phyloP scores from a whole-genome alignment of 1,140 invertebrate genomes.

The Adoxophyes honmai region DNA sequence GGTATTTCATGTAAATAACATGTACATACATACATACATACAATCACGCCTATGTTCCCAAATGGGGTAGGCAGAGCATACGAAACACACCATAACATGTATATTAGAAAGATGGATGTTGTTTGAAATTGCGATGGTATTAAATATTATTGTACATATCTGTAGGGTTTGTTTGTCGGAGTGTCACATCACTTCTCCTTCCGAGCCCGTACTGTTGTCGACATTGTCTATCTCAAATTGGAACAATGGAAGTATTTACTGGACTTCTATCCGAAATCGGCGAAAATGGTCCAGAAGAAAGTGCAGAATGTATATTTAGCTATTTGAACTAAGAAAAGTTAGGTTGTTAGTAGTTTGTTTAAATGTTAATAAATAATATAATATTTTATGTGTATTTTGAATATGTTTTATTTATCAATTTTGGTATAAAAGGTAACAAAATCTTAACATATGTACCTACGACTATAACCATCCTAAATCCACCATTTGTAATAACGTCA shows the following conservation, averaged over 20 bases:
- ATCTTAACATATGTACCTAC: no score
- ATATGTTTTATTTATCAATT: background rate
- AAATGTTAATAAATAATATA: background rate
- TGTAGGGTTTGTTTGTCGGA: constrained; percentile 64
- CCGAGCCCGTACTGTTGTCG: constrained; percentile 67
- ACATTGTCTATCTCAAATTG: constrained; percentile 64
- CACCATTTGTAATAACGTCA: no score
- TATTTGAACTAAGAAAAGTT: constrained; percentile 28
- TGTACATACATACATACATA: no score
- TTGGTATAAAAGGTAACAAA: background rate
- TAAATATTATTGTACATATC: constrained; percentile 24
- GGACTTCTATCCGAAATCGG: constrained; percentile 66
- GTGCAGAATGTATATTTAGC: constrained; percentile 68
- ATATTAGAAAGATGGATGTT: no score
- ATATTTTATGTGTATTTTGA: background rate
- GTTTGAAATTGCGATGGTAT: background rate
- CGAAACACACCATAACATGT: no score
- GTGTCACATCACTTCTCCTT: constrained; percentile 72
- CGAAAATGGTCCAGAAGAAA: constrained; percentile 58
- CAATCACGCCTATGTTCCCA: no score
- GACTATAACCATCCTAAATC: no score
- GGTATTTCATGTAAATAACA: no score
- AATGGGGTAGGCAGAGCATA: no score
- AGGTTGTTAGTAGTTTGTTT: background rate
- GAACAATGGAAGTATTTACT: constrained; percentile 71